phyloP scores from a whole-genome alignment of 2,113 vertebrate genomes.

The Corvus cornix region DNA sequence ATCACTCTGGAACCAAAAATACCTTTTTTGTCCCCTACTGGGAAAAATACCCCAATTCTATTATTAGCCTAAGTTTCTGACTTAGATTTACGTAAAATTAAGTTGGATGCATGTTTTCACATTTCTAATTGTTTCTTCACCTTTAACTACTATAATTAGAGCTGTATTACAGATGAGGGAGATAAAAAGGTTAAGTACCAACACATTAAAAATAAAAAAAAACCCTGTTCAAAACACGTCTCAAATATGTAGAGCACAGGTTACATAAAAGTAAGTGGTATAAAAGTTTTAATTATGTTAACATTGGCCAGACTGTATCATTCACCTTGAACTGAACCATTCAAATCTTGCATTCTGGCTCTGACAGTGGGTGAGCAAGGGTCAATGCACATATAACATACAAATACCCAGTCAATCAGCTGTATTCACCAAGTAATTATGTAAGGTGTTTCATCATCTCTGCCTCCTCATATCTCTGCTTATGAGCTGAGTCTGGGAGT shows the following conservation, averaged over 20 bases:
- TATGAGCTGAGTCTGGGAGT: not conserved
- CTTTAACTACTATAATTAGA: not conserved
- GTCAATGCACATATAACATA: not conserved
- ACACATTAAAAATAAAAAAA: not conserved
- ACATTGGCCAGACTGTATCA: not conserved
- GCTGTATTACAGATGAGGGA: not conserved
- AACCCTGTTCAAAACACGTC: not conserved
- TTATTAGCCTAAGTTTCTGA: not conserved
- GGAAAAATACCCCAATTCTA: not conserved
- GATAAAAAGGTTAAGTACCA: conserved; percentile 23
- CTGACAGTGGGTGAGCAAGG: not conserved
- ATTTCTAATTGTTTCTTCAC: conserved; percentile 22
- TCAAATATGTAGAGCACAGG: not conserved
- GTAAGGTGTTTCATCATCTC: not conserved
- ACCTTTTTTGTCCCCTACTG: not conserved
- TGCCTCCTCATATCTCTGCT: not conserved
- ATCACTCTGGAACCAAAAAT: not conserved
- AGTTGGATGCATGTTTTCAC: not conserved
- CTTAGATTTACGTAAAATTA: not conserved
- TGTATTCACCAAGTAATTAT: not conserved
- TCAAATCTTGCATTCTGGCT: not conserved
- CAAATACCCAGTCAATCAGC: not conserved
- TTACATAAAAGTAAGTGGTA: not conserved
- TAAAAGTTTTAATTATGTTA: not conserved
- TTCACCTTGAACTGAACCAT: not conserved